Conservation (phyloP, 2,113 vertebrate species). For the Climacteris rufus region DNA sequence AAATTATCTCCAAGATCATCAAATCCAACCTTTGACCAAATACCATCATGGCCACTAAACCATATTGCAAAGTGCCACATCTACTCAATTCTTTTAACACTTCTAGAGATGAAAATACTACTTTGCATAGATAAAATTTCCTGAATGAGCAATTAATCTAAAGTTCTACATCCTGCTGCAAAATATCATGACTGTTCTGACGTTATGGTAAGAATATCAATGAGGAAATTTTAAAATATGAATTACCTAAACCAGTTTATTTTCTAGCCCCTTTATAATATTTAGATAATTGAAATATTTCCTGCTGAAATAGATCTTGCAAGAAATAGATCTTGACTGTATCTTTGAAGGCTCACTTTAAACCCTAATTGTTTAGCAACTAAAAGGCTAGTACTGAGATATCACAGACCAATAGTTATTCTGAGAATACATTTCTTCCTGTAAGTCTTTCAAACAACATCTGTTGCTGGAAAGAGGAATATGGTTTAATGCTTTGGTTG, state of each 20-base stretch:
- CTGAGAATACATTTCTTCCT: background rate
- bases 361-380: background rate
- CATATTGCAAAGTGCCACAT: rapidly evolving
- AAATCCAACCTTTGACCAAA: background rate
- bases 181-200: background rate
- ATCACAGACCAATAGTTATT: background rate
- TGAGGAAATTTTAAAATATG: background rate
- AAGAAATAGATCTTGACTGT: background rate
- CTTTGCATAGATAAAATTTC: background rate
- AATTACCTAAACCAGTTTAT: background rate
- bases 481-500: slow-evolving; percentile 15
- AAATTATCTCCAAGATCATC: background rate
- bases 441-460: slow-evolving; percentile 1
- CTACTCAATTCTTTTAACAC: background rate
- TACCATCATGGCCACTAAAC: background rate
- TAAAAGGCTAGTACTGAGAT: background rate
- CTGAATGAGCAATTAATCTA: background rate
- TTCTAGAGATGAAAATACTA: background rate
- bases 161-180: background rate
- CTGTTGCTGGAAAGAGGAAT: slow-evolving; percentile 12
- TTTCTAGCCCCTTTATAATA: background rate
- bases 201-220: background rate
- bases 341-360: background rate
- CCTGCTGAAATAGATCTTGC: background rate
- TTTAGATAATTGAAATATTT: background rate